A percentile compares a stretch with the other conserved stretches of the same genome.
Conservation (phyloP, 2,888 invertebrate species). For the Eupithecia pulchellata region DNA sequence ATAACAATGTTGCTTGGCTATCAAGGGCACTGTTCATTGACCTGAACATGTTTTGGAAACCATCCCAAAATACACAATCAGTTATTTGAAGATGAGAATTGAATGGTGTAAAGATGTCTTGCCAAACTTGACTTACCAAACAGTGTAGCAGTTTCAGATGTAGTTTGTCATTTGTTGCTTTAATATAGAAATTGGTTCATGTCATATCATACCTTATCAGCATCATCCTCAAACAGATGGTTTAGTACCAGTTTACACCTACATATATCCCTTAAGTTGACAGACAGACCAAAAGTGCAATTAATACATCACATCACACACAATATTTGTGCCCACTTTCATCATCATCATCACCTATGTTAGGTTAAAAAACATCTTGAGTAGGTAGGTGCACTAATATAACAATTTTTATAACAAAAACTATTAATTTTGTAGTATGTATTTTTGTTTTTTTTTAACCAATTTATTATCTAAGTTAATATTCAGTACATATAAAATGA, state of each 20-base stretch:
- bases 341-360: too few species aligned
- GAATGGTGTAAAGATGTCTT: background rate
- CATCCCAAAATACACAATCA: background rate
- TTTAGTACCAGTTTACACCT: background rate
- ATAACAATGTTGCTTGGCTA: background rate
- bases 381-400: too few species aligned
- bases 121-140: background rate
- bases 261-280: background rate
- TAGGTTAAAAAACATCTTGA: too few species aligned
- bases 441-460: background rate
- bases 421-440: too few species aligned
- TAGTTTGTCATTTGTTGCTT: background rate
- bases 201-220: too few species aligned
- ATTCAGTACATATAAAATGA: background rate
- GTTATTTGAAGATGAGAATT: background rate
- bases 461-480: background rate
- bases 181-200: background rate
- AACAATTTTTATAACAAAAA: too few species aligned
- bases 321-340: too few species aligned
- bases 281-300: background rate
- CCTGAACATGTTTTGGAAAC: background rate
- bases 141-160: background rate
- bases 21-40: background rate
- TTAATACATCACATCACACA: background rate
- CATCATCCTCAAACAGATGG: too few species aligned